Evolutionary conservation across 2,113 vertebrate genomes (phyloP), one percentile per base, ranked within the genome.

Genomic region (Progne subis): DNA sequence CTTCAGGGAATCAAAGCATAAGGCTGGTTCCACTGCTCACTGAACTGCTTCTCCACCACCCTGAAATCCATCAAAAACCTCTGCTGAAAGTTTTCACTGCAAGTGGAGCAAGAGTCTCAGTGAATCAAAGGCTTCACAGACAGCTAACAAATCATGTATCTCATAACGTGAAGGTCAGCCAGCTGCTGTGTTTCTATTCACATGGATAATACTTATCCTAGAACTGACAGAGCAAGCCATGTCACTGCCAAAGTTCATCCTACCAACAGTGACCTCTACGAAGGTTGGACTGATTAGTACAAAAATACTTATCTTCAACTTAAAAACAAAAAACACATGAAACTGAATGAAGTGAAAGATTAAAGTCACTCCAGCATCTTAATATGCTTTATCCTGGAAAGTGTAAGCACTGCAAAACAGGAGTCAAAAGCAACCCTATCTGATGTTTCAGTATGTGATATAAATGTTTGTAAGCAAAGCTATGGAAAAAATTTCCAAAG

Each of bases 41-140:
- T 77, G 71, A 82, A 59, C 75, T 3, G 5, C 68, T 88, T 68
- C 71, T 70, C n/a, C 2, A 3, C 21, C 57, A 59, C 52, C 12
- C 67, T 67, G 85, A 93, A 92, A 95, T 94, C 37, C 79, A 80
- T 83, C 71, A 86, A 55, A 81, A 86, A 80, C 32, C 50, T 77
- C 76, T 92, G 32, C 82, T 92, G 52, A 86, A 80, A 88, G 29
- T 39, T 90, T 90, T 77, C 68, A 52, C 29, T 63, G 55, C 29
- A 70, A 88, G 39, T 67, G 39, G 12, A 86, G 14, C 50, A 67
- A 63, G 64, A 57, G 2, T 63, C 39, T 69, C 60, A 41, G 39
- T 50, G 75, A 88, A 81, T 26, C 63, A 70, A 50, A 83, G 37
- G 47, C 76, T 90, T 77, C 52, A 59, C 11, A 41, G 71, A 50